Conservation (phyloP, 1,140 invertebrate species). For the Sycophaga agraensis region DNA sequence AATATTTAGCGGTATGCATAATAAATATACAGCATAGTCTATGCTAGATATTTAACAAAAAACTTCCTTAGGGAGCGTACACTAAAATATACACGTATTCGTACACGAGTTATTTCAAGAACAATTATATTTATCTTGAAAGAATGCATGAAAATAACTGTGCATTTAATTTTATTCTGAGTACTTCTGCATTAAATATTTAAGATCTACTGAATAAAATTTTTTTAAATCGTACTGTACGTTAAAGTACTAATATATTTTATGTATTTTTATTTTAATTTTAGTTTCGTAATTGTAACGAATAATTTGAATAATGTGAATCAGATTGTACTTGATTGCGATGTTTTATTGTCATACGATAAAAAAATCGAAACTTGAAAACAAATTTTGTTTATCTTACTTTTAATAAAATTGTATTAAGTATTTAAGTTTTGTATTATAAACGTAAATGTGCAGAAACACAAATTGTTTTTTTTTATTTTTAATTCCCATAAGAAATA, state of each 20-base stretch:
- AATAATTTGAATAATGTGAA: too few species aligned
- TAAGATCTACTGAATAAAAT: conserved; percentile 5
- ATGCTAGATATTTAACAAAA: conserved; percentile 15
- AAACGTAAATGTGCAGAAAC: conserved; percentile 36
- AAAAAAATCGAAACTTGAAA: conserved; percentile 18
- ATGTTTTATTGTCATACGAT: conserved; percentile 28
- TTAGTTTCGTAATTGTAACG: too few species aligned
- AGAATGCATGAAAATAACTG: conserved; percentile 17
- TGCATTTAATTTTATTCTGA: conserved; percentile 17
- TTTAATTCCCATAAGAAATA: neutral
- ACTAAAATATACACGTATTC: conserved; percentile 22
- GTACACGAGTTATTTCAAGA: conserved; percentile 12
- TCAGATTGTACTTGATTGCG: too few species aligned
- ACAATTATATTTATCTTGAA: conserved; percentile 7
- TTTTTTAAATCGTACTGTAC: conserved; percentile 1
- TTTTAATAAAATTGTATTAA: conserved; percentile 29
- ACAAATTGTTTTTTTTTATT: neutral
- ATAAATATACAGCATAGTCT: conserved; percentile 13
- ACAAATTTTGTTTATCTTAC: conserved; percentile 22
- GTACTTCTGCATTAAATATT: conserved; percentile 6
- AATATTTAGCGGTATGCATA: conserved; percentile 2
- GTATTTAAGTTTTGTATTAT: conserved; percentile 41
- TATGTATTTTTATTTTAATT: too few species aligned
- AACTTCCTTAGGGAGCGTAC: conserved; percentile 11
- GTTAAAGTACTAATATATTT: neutral